Conservation (phyloP, 2,797 vertebrate species). For the Tadarida brasiliensis region DNA sequence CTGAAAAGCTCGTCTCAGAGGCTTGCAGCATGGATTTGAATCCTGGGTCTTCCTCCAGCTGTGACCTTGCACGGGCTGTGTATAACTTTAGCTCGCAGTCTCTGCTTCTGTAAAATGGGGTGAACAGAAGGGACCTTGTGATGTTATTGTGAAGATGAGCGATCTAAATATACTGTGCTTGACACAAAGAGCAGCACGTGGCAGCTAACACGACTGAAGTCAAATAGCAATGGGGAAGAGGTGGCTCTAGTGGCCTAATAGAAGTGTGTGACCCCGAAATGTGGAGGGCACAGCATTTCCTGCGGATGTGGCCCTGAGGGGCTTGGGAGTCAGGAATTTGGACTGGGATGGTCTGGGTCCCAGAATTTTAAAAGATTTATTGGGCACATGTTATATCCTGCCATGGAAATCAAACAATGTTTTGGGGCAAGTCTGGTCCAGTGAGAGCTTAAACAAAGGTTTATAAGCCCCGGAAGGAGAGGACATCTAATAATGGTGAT, state of each 20-base stretch:
- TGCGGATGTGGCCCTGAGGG: fast-evolving
- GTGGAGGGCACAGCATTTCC: not conserved
- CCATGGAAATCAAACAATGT: not conserved
- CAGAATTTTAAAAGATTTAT: not conserved
- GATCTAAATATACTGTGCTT: fast-evolving
- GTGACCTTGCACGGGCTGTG: too few relatives aligned
- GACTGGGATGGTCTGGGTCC: not conserved
- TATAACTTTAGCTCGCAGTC: not conserved
- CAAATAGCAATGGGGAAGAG: fast-evolving
- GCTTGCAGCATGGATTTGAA: fast-evolving
- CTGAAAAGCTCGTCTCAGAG: fast-evolving
- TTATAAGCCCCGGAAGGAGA: not conserved
- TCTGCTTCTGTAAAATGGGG: not conserved
- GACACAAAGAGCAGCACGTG: fast-evolving
- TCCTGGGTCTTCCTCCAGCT: fast-evolving
- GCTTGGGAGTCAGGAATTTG: not conserved
- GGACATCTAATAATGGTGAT: too few relatives aligned
- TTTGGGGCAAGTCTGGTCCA: not conserved
- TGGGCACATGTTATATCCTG: not conserved
- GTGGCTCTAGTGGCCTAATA: fast-evolving
- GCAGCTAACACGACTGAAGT: too few relatives aligned
- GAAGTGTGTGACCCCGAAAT: not conserved
- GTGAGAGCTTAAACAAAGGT: not conserved
- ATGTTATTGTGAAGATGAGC: too few relatives aligned
- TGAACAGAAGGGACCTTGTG: not conserved